Evolutionary conservation across 2,113 vertebrate species (phyloP), one percentile per base, ranked within the genome.

Genomic region (Thamnaconus septentrionalis): DNA sequence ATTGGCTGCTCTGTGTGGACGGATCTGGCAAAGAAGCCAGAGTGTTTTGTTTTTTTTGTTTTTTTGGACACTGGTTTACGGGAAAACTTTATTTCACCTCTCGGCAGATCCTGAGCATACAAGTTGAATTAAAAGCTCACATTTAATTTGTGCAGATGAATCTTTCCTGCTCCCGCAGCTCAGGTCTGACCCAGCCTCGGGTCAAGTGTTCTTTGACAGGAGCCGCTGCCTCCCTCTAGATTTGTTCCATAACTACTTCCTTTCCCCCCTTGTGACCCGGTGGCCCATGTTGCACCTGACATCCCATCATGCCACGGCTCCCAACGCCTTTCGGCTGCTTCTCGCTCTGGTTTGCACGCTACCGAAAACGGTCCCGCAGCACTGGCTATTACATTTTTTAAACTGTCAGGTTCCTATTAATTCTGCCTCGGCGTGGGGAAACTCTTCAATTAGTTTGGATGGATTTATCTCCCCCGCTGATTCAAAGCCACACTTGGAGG

Each of bases 231-330:
- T 69, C 58, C 45, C 51, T 41, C 52, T 67, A 7, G 61, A 55
- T 79, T 75, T 79, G 51, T 69, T 73, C 59, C 57, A 49, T 59
- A 73, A 66, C 53, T 47, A 45, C 55, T 68, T 66, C 4, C 48
- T 61, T 64, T 64, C 51, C 63, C 66, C 65, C 10, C 48, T 6
- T 12, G 10, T 70, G 56, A 40, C 58, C 57, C 46, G 41, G 57
- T 62, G 56, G 61, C 70, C 57, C 66, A 62, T 62, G 71, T 64
- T 78, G 69, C 50, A 79, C 58, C 72, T 81, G 69, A 61, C 44
- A 66, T 72, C 71, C 54, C 66, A 61, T 80, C 69, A 76, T 40
- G 7, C 53, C 55, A 62, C 54, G 66, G 57, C 59, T 56, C 73
- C 11, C 73, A 64, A 65, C 56, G 59, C 58, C 62, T 55, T 41